These are phyloP conservation scores for Xylocopa sonorina DNA, from an alignment of 1,140 invertebrate genomes.

Conservation along the genomic window DNA sequence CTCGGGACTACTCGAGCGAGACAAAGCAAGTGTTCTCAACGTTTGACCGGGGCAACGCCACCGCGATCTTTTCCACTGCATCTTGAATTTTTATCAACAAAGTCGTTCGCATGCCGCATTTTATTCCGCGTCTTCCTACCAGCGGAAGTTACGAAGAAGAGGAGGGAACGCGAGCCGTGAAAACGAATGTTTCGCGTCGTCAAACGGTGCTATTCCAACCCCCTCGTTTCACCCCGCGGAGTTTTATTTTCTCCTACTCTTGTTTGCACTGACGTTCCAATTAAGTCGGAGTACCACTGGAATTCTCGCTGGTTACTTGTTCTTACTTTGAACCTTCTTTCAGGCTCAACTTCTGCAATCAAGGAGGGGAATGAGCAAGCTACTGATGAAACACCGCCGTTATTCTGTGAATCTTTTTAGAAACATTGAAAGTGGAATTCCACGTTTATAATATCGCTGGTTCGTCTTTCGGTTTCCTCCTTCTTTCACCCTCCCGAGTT, in stretches of 20 bases:
- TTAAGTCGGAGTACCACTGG: slow-evolving; percentile 40
- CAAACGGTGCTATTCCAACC: background rate
- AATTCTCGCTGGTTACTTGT: slow-evolving; percentile 27
- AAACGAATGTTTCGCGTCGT: slow-evolving; percentile 8
- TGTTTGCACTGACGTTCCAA: slow-evolving; percentile 19
- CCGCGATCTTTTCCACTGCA: slow-evolving; percentile 33
- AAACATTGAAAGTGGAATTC: background rate
- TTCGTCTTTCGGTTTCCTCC: background rate
- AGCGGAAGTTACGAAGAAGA: background rate
- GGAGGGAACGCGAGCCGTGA: background rate
- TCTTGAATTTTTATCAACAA: slow-evolving; percentile 38
- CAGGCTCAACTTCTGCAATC: background rate
- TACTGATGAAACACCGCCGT: background rate
- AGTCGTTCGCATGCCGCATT: background rate
- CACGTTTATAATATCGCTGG: background rate
- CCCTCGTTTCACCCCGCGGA: background rate
- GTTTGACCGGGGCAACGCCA: background rate
- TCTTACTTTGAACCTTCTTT: background rate
- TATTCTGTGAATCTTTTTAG: background rate
- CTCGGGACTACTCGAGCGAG: slow-evolving; percentile 49
- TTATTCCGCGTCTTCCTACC: background rate
- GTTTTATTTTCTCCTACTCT: background rate
- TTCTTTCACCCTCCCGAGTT: background rate
- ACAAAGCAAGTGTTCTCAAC: slow-evolving; percentile 65
- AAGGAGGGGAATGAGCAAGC: background rate